Evolutionary conservation across 2,888 invertebrate species (phyloP).

Genomic region (Parthenolecanium corni): DNA sequence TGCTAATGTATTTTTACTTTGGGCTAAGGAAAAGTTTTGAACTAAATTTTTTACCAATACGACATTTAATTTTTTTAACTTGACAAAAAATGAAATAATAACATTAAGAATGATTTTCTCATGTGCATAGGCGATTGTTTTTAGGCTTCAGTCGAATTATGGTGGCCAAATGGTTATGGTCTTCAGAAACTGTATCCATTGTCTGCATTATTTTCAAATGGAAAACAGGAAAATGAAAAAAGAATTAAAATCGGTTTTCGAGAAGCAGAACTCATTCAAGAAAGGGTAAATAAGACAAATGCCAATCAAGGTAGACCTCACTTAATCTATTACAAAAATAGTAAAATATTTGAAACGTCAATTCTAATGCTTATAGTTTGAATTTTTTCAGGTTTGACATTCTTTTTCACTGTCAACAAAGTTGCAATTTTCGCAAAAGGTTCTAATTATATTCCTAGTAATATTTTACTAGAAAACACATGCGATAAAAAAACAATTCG

Average conservation of each 20-base stretch:
- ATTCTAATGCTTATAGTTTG: neutral
- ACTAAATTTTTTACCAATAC: too few species aligned
- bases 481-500: slow-evolving; percentile 46
- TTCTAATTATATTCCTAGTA: slow-evolving; percentile 83
- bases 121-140: slow-evolving; percentile 26
- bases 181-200: slow-evolving; percentile 63
- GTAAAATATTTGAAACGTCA: neutral
- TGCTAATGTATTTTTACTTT: too few species aligned
- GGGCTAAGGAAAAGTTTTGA: too few species aligned
- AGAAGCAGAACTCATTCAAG: slow-evolving; percentile 69
- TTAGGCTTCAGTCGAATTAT: slow-evolving; percentile 47
- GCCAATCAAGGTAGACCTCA: slow-evolving; percentile 27
- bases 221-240: slow-evolving; percentile 40
- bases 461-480: slow-evolving; percentile 67
- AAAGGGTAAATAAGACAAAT: slow-evolving; percentile 41
- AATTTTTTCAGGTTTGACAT: slow-evolving; percentile 51
- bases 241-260: slow-evolving; percentile 70
- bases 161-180: slow-evolving; percentile 97
- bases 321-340: too few species aligned
- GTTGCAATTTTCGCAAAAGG: slow-evolving; percentile 88
- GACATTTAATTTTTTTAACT: too few species aligned
- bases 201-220: slow-evolving; percentile 43
- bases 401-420: slow-evolving; percentile 78
- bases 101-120: too few species aligned
- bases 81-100: too few species aligned